phyloP scores from a whole-genome alignment of 2,113 vertebrate genomes.

The Scomber scombrus region DNA sequence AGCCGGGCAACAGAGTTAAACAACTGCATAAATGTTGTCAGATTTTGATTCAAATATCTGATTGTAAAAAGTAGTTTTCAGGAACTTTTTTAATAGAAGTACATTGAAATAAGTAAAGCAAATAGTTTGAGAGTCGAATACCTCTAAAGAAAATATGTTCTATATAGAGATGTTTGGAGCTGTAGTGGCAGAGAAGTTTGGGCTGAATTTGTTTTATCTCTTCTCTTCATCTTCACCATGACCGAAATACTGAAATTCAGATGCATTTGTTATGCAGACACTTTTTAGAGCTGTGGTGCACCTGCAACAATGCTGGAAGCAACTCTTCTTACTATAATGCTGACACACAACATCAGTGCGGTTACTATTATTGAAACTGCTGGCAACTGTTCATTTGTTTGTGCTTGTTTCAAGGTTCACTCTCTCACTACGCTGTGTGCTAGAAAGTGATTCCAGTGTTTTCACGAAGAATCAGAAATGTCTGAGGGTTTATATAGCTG shows the following conservation, averaged over 20 bases:
- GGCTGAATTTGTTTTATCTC: background rate
- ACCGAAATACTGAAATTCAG: constrained; percentile 20
- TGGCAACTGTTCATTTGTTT: constrained; percentile 14
- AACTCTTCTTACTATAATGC: background rate
- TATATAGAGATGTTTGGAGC: background rate
- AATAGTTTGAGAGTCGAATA: background rate
- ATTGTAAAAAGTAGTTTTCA: background rate
- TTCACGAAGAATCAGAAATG: background rate
- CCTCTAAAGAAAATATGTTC: background rate
- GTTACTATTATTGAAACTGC: background rate
- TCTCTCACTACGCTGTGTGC: background rate
- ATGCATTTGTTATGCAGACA: background rate
- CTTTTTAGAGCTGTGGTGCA: background rate
- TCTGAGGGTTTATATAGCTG: background rate
- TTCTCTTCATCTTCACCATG: background rate
- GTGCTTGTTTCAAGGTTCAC: constrained; percentile 7
- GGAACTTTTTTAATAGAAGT: background rate
- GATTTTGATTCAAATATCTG: constrained; percentile 7
- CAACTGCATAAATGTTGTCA: background rate
- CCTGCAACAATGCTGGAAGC: background rate
- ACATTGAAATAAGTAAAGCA: constrained; percentile 1
- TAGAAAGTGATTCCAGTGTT: background rate
- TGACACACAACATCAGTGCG: constrained; percentile 5
- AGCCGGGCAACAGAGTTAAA: background rate
- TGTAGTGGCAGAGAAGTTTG: background rate